phyloP scores from a whole-genome alignment of 2,797 vertebrate genomes.

The Lacerta agilis region DNA sequence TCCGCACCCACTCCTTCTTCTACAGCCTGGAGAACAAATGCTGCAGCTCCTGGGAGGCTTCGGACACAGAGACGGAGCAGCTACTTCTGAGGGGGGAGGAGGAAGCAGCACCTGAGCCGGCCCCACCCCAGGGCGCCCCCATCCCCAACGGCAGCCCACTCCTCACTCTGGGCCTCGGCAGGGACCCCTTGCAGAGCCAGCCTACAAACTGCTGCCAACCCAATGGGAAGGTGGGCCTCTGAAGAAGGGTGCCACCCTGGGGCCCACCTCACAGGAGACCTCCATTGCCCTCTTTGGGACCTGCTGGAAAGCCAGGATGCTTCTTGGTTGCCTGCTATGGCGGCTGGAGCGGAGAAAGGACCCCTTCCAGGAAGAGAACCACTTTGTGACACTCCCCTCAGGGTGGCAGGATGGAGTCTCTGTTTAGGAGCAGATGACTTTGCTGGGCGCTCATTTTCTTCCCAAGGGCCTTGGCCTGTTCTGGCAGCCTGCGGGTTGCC shows the following conservation, averaged over 20 bases:
- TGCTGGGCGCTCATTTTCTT: not conserved
- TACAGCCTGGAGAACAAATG: conserved; percentile 61
- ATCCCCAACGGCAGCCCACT: not conserved
- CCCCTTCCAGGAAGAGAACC: not conserved
- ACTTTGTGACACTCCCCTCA: not conserved
- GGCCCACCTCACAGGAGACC: not conserved
- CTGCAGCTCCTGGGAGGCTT: conserved; percentile 35
- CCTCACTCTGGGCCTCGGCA: not conserved
- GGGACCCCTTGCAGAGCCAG: not conserved
- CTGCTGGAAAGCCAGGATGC: not conserved
- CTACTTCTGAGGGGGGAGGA: accelerated
- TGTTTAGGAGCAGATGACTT: not conserved
- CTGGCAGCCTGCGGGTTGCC: no score
- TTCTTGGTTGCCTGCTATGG: no score
- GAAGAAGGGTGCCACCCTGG: not conserved
- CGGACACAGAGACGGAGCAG: conserved; percentile 11
- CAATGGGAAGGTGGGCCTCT: conserved; percentile 64
- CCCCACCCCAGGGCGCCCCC: not conserved
- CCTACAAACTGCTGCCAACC: conserved; percentile 44
- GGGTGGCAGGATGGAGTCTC: not conserved
- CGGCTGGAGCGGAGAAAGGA: not conserved
- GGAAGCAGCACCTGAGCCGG: accelerated
- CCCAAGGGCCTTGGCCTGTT: no score
- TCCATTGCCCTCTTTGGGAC: not conserved
- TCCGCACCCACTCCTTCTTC: conserved; percentile 80